Percentiles rank a stretch among this genome's conserved stretches.
These are phyloP conservation scores for Theocolax elegans DNA, from an alignment of 1,140 invertebrate species.

Conservation along the genomic window DNA sequence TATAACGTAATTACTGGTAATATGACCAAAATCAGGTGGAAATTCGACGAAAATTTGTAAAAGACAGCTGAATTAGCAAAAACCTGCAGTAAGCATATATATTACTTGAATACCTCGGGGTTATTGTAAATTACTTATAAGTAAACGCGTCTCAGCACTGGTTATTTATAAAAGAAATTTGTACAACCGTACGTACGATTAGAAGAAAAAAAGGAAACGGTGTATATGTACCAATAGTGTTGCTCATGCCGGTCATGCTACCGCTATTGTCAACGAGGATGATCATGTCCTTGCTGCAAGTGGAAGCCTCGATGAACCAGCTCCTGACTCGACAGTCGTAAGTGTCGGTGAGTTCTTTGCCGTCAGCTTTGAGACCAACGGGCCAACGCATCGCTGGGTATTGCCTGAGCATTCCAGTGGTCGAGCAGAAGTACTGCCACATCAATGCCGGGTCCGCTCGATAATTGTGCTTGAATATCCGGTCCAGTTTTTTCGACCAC, in stretches of 20 bases:
- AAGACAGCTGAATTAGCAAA: no score
- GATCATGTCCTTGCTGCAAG: conserved; percentile 96
- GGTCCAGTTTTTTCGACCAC: conserved; percentile 88
- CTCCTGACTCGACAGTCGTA: conserved; percentile 89
- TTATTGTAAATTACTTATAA: no score
- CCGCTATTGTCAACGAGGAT: conserved; percentile 95
- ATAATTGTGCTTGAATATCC: conserved; percentile 87
- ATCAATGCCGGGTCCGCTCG: conserved; percentile 86
- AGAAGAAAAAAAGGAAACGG: no score
- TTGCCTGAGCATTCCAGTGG: conserved; percentile 89
- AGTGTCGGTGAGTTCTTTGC: conserved; percentile 69
- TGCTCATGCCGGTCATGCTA: conserved; percentile 93
- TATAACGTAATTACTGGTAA: no score
- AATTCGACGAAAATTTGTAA: no score
- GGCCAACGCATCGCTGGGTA: conserved; percentile 80
- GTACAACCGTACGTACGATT: no score
- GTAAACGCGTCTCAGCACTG: no score
- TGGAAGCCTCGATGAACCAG: conserved; percentile 97
- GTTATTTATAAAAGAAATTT: no score
- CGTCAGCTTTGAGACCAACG: conserved; percentile 54
- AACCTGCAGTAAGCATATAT: no score
- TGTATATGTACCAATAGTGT: conserved; percentile 81
- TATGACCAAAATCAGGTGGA: no score
- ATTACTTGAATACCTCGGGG: no score
- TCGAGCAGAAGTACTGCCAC: conserved; percentile 97